Evolutionary conservation across 2,113 vertebrate species (phyloP).

Genomic region (Cyanoramphus novaezelandiae): DNA sequence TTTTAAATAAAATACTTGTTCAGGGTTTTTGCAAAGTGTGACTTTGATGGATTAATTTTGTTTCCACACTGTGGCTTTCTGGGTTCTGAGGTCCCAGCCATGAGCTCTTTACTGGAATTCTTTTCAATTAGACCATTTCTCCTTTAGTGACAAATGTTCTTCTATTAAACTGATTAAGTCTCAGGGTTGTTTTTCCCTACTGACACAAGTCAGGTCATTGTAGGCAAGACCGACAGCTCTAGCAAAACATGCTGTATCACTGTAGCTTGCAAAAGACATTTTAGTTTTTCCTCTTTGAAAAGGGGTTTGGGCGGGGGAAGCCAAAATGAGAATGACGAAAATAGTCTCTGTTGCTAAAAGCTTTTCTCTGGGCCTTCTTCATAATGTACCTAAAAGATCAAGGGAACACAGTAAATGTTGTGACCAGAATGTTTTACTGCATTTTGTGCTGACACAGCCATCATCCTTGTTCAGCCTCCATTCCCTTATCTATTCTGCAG

Average conservation of each 20-base stretch:
- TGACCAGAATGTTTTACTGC: neutral
- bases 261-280: neutral
- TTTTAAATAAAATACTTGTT: conserved; percentile 18
- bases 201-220: neutral
- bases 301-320: neutral
- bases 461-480: neutral
- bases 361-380: neutral
- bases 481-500: neutral
- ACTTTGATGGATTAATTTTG: neutral
- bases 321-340: neutral
- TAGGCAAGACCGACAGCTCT: neutral
- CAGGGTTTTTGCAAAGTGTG: neutral
- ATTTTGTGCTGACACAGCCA: neutral
- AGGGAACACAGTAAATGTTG: neutral
- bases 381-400: neutral
- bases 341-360: neutral
- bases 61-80: neutral
- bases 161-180: neutral
- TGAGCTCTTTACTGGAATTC: conserved; percentile 9
- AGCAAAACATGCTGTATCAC: neutral
- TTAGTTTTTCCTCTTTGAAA: neutral
- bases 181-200: neutral
- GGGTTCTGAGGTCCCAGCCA: neutral
- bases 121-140: conserved; percentile 28
- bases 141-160: neutral